Evolutionary conservation across 2,797 vertebrate genomes (phyloP), one percentile per base, ranked within the genome.

Genomic region (Notolepis coatsorum): DNA sequence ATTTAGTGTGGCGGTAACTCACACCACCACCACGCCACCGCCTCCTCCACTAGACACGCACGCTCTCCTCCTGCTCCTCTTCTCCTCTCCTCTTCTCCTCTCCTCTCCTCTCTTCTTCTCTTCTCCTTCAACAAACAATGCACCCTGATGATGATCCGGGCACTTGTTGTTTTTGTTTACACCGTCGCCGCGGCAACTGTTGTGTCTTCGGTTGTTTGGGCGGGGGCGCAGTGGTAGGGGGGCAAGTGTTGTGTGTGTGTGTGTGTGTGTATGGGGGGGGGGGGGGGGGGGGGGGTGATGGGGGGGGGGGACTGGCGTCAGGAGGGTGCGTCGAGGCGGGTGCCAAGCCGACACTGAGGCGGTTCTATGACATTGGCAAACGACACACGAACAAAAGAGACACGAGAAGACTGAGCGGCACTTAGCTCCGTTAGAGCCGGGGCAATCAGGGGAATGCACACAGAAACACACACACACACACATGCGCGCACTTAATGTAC

Each of bases 111-210:
- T n/a, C 6, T 20, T 48, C 42, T 20, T n/a, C 6, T 20, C 59
- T 51, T 20, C 59, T 42, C 57, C 4, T 7, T 12, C 8, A 25
- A 35, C 33, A 48, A 59, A 71, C 61, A 41, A 15, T 54, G 62
- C 12, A 28, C 57, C 8, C n/a, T 17, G 51, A 77, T 65, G 71
- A 80, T 52, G 55, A 62, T 24, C 59, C 42, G 47, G 23, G 42
- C 63, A 68, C 65, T 71, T 79, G 67, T 60, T 83, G 79, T 79
- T 79, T 79, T 79, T 71, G 83, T 88, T 89, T 89, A 77, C 52
- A 27, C 3, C 2, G 77, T 89, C 79, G 63, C 85, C 75, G 61
- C 57, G 80, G 81, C 30, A 84, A 92, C 88, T 79, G 82, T 84
- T 80, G 73, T 85, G 56, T 84, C 85, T 86, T 68, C 27, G 55